Percentiles rank a stretch among this genome's conserved stretches.
phyloP scores from a whole-genome alignment of 2,113 vertebrate species.

The Scopus umbretta region DNA sequence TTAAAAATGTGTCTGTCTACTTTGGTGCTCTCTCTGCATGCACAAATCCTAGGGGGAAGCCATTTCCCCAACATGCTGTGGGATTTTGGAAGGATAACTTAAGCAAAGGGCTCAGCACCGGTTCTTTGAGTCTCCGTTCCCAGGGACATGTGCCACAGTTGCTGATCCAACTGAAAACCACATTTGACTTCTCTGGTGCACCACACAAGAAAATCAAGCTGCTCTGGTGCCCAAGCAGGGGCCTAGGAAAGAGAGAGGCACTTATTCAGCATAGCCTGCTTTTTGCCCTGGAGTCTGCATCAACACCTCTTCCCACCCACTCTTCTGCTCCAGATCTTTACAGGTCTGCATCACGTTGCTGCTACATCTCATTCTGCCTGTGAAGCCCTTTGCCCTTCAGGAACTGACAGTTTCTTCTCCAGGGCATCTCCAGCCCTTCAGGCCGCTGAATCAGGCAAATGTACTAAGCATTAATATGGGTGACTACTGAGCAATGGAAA shows the following conservation, averaged over 20 bases:
- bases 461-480: background rate
- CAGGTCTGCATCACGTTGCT: accelerated
- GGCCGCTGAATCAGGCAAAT: background rate
- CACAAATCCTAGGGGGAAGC: background rate
- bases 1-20: background rate
- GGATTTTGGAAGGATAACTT: background rate
- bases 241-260: background rate
- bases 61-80: accelerated
- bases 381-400: background rate
- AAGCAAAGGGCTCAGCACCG: background rate
- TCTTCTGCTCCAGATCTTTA: background rate
- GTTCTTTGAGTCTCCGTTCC: background rate
- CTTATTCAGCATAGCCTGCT: background rate
- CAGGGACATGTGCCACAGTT: background rate
- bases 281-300: background rate
- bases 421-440: background rate
- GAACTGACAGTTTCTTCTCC: background rate
- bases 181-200: background rate
- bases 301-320: background rate
- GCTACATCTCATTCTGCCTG: background rate
- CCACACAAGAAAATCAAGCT: background rate
- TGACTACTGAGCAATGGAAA: background rate
- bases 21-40: background rate
- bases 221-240: too few relatives aligned
- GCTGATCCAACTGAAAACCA: background rate